Percentiles rank a stretch among this genome's conserved stretches.
These are phyloP conservation scores for Pogoniulus pusillus DNA, from an alignment of 2,797 vertebrate genomes.

Conservation along the genomic window DNA sequence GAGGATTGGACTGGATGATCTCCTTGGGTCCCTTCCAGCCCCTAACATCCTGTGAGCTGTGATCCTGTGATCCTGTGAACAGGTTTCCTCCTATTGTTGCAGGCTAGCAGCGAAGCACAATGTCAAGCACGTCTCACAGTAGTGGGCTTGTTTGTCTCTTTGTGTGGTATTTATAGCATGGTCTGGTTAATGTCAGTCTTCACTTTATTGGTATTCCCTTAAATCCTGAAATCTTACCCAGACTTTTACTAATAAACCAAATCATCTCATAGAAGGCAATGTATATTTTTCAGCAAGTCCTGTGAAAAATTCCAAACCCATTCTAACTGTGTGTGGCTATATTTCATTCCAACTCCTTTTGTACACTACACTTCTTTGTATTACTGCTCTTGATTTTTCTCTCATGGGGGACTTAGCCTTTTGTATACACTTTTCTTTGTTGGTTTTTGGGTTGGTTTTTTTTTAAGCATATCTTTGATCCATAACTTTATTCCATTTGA, in stretches of 20 bases:
- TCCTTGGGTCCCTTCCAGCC: too few relatives aligned
- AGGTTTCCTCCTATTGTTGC: slow-evolving; percentile 68
- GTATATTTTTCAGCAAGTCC: slow-evolving; percentile 54
- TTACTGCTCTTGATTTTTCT: slow-evolving; percentile 12
- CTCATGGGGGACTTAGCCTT: neutral
- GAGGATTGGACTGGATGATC: too few relatives aligned
- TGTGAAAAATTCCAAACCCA: slow-evolving; percentile 29
- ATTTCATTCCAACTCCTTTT: neutral
- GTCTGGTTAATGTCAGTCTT: slow-evolving; percentile 84
- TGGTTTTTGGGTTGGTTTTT: too few relatives aligned
- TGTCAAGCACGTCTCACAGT: slow-evolving; percentile 61
- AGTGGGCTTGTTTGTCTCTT: slow-evolving; percentile 79
- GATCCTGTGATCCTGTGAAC: too few relatives aligned
- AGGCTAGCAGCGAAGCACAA: slow-evolving; percentile 63
- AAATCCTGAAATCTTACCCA: slow-evolving; percentile 81
- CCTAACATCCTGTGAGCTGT: too few relatives aligned
- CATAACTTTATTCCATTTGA: neutral
- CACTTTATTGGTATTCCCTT: slow-evolving; percentile 81
- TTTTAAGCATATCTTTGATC: neutral
- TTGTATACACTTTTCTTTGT: neutral
- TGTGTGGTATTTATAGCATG: slow-evolving; percentile 86
- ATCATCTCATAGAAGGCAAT: slow-evolving; percentile 52
- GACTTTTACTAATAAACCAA: slow-evolving; percentile 76
- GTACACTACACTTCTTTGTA: neutral
- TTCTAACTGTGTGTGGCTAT: neutral